Base-by-base conservation (phyloP, 2,797 vertebrate genomes). In the Propithecus deckenii region DNA sequence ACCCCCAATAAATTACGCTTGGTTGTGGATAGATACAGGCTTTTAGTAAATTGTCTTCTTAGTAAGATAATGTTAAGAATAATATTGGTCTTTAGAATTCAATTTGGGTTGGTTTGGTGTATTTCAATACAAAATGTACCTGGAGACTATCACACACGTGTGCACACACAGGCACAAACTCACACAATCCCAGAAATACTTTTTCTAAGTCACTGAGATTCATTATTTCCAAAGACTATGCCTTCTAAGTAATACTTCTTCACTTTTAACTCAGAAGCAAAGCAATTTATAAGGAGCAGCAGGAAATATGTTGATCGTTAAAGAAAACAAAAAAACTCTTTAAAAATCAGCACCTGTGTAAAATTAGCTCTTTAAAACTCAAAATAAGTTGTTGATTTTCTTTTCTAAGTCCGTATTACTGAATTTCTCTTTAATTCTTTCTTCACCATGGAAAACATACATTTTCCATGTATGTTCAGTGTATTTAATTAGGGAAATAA, bases 31-130 rank as follows among this genome's bases (percentile, higher is more conserved):
- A 83, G 74, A 98, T 96, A 85, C 28, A 57, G 69, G 71, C 87
- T 98, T 91, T 91, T 89, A 96, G 86, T 95, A 86, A 98, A 93
- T 90, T 95, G 48, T 88, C 80, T 97, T 97, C 97, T 97, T 94
- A 95, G 79, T 96, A 96, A 98, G 91, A 94, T 75, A 96, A 90
- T 90, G 59, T 94, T 85, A 97, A 96, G 89, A 87, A 92, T 61
- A 97, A 94, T 97, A 89, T 83, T 95, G 48, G 89, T 76, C 79
- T 89, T 94, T 75, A 93, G 86, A 93, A 87, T 96, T 97, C 95
- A 97, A 59, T 98, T 97, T 95, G 95, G 89, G 94, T 96, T 97
- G 93, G 88, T 91, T 97, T 97, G n/a, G 10, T 97, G 52, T 93
- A 80, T 98, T 98, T 94, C 69, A 97, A 84, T 92, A 75, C 74